Conservation (phyloP, 2,888 invertebrate genomes). For the Chrysotoxum bicinctum region DNA sequence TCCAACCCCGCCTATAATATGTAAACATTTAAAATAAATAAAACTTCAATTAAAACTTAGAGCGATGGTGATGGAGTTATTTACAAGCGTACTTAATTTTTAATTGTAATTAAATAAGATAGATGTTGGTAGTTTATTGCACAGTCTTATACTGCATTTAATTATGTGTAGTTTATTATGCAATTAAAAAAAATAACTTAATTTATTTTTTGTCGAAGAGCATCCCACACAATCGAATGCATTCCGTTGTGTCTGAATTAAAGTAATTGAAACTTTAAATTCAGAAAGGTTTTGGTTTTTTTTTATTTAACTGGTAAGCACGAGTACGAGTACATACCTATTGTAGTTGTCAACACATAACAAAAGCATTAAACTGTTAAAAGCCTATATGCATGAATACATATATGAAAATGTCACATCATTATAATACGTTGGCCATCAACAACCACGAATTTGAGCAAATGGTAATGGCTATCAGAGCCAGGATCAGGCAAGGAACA, state of each 20-base stretch:
- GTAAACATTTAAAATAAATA: not conserved
- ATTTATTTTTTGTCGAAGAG: not conserved
- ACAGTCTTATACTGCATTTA: not conserved
- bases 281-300: not conserved
- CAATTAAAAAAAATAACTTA: not conserved
- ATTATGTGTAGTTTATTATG: constrained; percentile 3
- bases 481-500: not conserved
- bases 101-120: constrained; percentile 13
- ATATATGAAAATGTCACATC: constrained; percentile 1
- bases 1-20: no score
- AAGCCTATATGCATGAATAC: not conserved
- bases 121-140: not conserved
- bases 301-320: not conserved
- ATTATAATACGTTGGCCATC: constrained; percentile 9
- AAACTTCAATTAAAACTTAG: not conserved
- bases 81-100: constrained; percentile 9
- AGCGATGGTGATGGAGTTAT: not conserved
- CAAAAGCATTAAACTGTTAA: constrained; percentile 5
- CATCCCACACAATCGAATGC: no score
- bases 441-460: constrained; percentile 11
- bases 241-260: not conserved
- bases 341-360: constrained; percentile 8
- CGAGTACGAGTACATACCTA: not conserved
- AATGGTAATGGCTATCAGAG: constrained; percentile 11
- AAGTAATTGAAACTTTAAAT: constrained; percentile 54